Evolutionary conservation across 1,140 invertebrate genomes (phyloP).

Genomic region (Magallana ariakensis): DNA sequence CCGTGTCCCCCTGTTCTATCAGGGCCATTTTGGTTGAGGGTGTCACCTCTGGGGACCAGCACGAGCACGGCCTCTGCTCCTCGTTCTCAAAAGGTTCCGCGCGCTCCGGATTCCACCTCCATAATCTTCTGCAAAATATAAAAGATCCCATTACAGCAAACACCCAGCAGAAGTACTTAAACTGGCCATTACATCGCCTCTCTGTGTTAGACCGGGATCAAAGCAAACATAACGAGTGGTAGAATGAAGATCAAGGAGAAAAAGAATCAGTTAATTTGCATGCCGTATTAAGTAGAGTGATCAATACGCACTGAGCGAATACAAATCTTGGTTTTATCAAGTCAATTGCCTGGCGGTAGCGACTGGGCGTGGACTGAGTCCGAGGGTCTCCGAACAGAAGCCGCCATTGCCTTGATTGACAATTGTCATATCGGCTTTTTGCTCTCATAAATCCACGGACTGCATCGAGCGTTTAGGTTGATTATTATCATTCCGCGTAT

Average conservation of each 20-base stretch:
- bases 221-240: conserved; percentile 18
- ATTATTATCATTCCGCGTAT: background rate
- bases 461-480: background rate
- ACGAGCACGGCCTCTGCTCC: conserved; percentile 42
- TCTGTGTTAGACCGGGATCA: conserved; percentile 13
- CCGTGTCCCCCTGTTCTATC: conserved; percentile 76
- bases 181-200: conserved; percentile 23
- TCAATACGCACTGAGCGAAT: conserved; percentile 29
- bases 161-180: background rate
- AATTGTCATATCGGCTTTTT: background rate
- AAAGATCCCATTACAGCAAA: conserved; percentile 33
- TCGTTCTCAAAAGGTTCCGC: conserved; percentile 34
- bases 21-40: conserved; percentile 52
- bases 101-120: conserved; percentile 49
- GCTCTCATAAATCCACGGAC: background rate
- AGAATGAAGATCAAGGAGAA: conserved; percentile 25
- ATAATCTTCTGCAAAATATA: conserved; percentile 53
- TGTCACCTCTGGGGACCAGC: conserved; percentile 46
- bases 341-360: conserved; percentile 25
- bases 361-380: background rate
- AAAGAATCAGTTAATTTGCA: conserved; percentile 32
- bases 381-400: background rate
- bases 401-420: background rate
- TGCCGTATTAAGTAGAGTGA: conserved; percentile 32
- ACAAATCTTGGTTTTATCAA: conserved; percentile 29